Percentiles rank a stretch among this genome's conserved stretches.
Evolutionary conservation across 1,140 invertebrate species (phyloP).

Genomic region (Neodiprion fabricii): DNA sequence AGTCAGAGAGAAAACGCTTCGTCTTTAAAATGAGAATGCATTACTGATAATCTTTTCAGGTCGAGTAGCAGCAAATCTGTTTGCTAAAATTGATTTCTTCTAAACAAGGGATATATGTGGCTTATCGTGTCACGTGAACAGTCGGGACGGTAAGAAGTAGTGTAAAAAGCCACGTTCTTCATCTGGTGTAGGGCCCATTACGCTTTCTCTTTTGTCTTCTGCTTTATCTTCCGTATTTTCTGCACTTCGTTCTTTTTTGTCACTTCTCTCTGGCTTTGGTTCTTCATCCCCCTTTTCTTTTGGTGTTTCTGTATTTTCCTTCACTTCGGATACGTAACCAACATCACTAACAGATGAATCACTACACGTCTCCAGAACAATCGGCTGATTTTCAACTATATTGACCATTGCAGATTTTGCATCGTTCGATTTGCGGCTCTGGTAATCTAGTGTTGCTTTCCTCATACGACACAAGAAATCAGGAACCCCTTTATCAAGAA

Average conservation of each 20-base stretch:
- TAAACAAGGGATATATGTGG: background rate
- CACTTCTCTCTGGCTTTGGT: background rate
- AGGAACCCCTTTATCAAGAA: constrained; percentile 34
- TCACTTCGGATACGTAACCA: constrained; percentile 21
- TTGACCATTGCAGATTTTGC: background rate
- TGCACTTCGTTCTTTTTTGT: background rate
- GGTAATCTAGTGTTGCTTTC: constrained; percentile 59
- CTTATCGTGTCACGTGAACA: constrained; percentile 47
- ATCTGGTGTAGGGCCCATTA: constrained; percentile 26
- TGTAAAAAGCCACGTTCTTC: constrained; percentile 47
- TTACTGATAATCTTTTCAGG: background rate
- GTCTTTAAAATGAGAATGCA: background rate
- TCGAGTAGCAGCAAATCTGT: background rate
- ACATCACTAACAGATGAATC: background rate
- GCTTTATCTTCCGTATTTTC: constrained; percentile 10
- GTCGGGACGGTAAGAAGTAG: constrained; percentile 50
- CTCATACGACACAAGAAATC: constrained; percentile 60
- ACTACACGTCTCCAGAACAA: background rate
- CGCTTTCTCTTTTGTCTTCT: constrained; percentile 19
- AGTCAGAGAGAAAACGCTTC: too few relatives aligned
- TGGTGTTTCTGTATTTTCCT: constrained; percentile 14
- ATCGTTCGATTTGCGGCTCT: constrained; percentile 42
- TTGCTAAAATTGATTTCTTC: background rate
- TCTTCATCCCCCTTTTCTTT: constrained; percentile 12
- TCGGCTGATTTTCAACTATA: background rate